These are phyloP conservation scores for Cisticola juncidis DNA, from an alignment of 2,113 vertebrate genomes.

Conservation along the genomic window DNA sequence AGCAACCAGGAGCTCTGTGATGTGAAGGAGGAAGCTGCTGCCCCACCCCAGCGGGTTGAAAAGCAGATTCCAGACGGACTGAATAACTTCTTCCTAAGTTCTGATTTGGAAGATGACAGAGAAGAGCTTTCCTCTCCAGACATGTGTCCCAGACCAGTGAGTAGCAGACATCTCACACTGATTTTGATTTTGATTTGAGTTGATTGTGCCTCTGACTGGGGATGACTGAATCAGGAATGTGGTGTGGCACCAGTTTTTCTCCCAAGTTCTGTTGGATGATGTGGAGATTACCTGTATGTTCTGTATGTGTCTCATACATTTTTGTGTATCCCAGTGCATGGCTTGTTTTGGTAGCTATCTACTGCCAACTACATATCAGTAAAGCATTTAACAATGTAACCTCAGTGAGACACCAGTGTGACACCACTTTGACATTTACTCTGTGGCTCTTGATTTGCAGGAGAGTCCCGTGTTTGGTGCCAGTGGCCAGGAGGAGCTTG, in stretches of 20 bases:
- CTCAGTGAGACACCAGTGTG: background rate
- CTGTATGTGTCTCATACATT: background rate
- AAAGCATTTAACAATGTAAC: background rate
- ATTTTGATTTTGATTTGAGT: background rate
- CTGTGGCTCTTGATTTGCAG: constrained; percentile 56
- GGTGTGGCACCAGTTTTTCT: background rate
- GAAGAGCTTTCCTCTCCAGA: constrained; percentile 93
- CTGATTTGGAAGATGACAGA: constrained; percentile 80
- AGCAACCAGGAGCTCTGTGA: constrained; percentile 74
- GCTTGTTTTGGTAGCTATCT: background rate
- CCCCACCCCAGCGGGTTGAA: constrained; percentile 8
- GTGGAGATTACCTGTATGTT: background rate
- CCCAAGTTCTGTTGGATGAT: background rate
- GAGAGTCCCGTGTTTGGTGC: constrained; percentile 90
- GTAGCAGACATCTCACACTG: constrained; percentile 54
- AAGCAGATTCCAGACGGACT: constrained; percentile 66
- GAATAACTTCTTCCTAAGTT: constrained; percentile 72
- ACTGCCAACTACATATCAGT: background rate
- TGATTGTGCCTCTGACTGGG: background rate
- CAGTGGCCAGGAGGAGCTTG: constrained; percentile 90
- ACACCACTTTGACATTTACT: background rate
- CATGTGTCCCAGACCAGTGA: constrained; percentile 86
- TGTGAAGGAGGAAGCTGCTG: constrained; percentile 33
- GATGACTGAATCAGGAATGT: background rate
- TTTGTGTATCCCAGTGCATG: background rate